Evolutionary conservation across 2,113 vertebrate genomes (phyloP).

Genomic region (Myotis brandtii): DNA sequence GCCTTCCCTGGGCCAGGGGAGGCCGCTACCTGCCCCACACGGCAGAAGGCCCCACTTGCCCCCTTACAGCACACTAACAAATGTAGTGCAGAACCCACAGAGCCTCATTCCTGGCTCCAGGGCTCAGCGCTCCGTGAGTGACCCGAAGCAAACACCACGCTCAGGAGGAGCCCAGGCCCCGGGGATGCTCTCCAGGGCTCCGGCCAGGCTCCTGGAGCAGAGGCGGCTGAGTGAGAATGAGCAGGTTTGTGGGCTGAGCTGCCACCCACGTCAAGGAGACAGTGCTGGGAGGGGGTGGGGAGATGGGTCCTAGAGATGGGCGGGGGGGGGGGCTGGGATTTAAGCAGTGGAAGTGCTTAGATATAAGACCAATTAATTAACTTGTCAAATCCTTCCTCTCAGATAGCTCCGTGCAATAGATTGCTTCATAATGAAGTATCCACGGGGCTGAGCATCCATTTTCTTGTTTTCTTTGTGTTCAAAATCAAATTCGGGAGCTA

Average conservation of each 20-base stretch:
- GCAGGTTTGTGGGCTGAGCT: neutral
- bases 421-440: conserved; percentile 41
- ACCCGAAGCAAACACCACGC: no score
- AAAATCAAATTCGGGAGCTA: neutral
- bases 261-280: neutral
- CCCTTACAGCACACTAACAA: no score
- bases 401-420: neutral
- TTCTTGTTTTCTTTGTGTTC: conserved; percentile 63
- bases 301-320: no score
- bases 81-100: neutral
- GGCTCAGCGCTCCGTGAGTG: neutral
- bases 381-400: conserved; percentile 63
- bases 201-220: no score
- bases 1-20: neutral
- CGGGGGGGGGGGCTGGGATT: neutral
- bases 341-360: conserved; percentile 24
- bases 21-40: neutral
- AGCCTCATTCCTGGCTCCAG: neutral
- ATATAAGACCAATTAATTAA: conserved; percentile 67
- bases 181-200: neutral
- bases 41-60: neutral
- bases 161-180: neutral
- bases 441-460: conserved; percentile 13
- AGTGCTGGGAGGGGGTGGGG: neutral
- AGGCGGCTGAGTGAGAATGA: neutral